A percentile compares a stretch with the other conserved stretches of the same genome.
These are phyloP conservation scores for Triops cancriformis DNA, from an alignment of 1,140 invertebrate species.

Conservation along the genomic window DNA sequence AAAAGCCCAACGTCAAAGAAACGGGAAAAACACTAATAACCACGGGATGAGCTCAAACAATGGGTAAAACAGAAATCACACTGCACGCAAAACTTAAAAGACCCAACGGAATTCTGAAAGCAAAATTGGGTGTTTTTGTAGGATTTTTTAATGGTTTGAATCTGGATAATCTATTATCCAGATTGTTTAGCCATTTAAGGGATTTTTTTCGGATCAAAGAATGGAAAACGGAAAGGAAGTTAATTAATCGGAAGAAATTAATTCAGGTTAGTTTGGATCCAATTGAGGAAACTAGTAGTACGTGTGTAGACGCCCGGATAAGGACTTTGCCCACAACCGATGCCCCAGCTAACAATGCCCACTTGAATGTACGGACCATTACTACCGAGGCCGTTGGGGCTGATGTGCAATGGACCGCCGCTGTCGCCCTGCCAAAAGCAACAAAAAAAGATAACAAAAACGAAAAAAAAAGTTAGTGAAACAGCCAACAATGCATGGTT, in stretches of 20 bases:
- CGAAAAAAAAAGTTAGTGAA: conserved; percentile 47
- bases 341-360: conserved; percentile 88
- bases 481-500: background rate
- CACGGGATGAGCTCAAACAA: too few relatives aligned
- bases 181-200: too few relatives aligned
- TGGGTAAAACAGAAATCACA: too few relatives aligned
- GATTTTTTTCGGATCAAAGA: too few relatives aligned
- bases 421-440: conserved; percentile 66
- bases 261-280: conserved; percentile 61
- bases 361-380: conserved; percentile 46
- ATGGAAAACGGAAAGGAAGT: background rate
- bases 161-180: too few relatives aligned
- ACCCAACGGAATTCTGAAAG: too few relatives aligned
- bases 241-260: background rate
- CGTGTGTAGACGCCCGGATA: conserved; percentile 82
- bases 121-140: too few relatives aligned
- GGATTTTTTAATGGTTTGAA: too few relatives aligned
- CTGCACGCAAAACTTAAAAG: too few relatives aligned
- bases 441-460: background rate
- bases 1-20: too few relatives aligned
- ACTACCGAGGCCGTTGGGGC: conserved; percentile 59
- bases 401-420: conserved; percentile 78
- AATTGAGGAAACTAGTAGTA: conserved; percentile 62
- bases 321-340: conserved; percentile 81
- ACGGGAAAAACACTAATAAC: too few relatives aligned